Evolutionary conservation across 30 jellyfish, hydroid and myxozoan genomes (phyloP).

Genomic region (Aurelia sp.): DNA sequence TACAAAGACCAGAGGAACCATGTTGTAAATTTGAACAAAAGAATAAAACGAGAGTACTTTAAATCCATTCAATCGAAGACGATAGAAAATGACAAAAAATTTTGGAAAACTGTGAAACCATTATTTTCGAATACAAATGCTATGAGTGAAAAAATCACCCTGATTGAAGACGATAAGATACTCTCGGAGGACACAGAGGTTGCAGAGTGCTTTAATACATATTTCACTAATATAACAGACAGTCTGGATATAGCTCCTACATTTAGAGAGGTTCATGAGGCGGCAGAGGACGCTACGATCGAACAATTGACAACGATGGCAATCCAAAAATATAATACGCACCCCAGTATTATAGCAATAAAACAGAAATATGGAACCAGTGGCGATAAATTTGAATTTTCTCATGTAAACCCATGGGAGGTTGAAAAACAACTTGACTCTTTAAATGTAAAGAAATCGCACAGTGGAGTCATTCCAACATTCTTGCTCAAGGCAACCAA

Average conservation of each 20-base stretch:
- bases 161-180: slow-evolving; percentile 13
- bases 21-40: slow-evolving; percentile 3
- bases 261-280: slow-evolving; percentile 4
- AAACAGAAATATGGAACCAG: slow-evolving; percentile 27
- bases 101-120: slow-evolving; percentile 29
- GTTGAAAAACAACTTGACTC: slow-evolving; percentile 21
- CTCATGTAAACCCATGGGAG: slow-evolving; percentile 35
- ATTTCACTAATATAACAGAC: slow-evolving; percentile 19
- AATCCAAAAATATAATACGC: slow-evolving; percentile 6
- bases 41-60: not conserved
- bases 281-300: slow-evolving; percentile 10
- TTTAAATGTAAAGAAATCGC: slow-evolving; percentile 11
- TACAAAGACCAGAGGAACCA: slow-evolving; percentile 35
- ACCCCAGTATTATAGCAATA: slow-evolving; percentile 30
- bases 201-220: slow-evolving; percentile 27
- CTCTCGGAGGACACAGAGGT: not conserved
- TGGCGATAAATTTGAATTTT: slow-evolving; percentile 29
- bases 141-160: not conserved
- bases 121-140: slow-evolving; percentile 9
- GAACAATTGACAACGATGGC: slow-evolving; percentile 23
- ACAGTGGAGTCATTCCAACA: not conserved
- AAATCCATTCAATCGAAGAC: not conserved
- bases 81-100: slow-evolving; percentile 3
- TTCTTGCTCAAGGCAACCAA: too few species aligned
- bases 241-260: slow-evolving; percentile 36